Evolutionary conservation across 2,113 vertebrate species (phyloP), one percentile per base, ranked within the genome.

Genomic region (Lagenorhynchus albirostris): DNA sequence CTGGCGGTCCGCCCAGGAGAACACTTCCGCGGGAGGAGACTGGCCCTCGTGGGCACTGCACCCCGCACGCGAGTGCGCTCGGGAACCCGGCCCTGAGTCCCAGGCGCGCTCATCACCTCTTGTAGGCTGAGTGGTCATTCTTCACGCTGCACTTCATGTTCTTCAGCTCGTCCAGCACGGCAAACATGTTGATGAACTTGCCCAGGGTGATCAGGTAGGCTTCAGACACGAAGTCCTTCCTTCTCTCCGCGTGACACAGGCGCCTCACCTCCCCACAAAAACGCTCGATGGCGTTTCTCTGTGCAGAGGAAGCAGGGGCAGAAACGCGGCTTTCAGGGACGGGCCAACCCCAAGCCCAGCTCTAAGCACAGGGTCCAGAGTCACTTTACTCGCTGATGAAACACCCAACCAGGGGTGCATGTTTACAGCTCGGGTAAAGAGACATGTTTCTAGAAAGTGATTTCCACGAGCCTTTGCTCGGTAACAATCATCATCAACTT

Each of bases 171-270:
- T 99, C 99, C 97, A 99, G 65, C 81, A 99, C 99, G 0, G 99
- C 99, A 55, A 99, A 99, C 99, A 99, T 99, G 98, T 99, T 99
- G 99, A 99, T 99, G 98, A 99, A 99, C 97, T 99, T 99, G 29
- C 99, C 99, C 80, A 99, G 98, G 0, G 99, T 99, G 84, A 99
- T 99, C 65, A 99, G 98, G 96, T 99, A 99, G 0, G 99, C 99
- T 98, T 99, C 99, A 0, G 99, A 99, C 47, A 99, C 99, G 55
- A 99, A 99, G 98, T 99, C 99, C 97, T 99, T 99, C 93, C 99
- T 99, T 94, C 99, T 98, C 98, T 99, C 99, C 0, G 99, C 99
- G 0, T 99, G 99, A 97, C 99, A 99, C 89, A 99, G 98, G 1
- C 99, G 99, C 2, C 99, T 99, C 87, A 99, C 99, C 98, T 99